Percentiles rank a stretch among this genome's conserved stretches.
Conservation (phyloP, 2,113 vertebrate genomes). For the Platycercus adscitus region DNA sequence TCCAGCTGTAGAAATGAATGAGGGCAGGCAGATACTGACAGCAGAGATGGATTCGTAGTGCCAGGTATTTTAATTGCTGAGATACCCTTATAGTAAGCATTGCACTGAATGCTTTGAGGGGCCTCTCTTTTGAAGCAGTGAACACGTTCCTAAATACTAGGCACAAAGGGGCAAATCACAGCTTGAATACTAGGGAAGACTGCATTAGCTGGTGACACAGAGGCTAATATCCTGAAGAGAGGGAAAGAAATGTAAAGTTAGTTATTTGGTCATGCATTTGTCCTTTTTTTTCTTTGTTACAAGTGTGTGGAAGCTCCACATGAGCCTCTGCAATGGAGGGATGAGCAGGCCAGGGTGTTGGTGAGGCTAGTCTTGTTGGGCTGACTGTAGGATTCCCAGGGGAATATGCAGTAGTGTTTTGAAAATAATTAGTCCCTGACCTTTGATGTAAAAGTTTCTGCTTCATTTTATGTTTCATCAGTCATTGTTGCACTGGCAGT, state of each 20-base stretch:
- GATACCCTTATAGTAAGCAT: background rate
- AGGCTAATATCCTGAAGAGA: background rate
- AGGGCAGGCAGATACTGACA: background rate
- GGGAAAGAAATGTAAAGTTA: background rate
- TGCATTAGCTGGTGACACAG: background rate
- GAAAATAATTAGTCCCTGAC: background rate
- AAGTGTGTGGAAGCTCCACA: background rate
- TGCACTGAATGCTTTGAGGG: background rate
- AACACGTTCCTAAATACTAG: background rate
- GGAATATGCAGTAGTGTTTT: background rate
- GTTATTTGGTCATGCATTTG: background rate
- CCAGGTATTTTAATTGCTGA: conserved; percentile 19
- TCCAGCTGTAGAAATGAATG: conserved; percentile 28
- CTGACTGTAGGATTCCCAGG: background rate
- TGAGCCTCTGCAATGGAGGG: background rate
- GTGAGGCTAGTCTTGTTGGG: background rate
- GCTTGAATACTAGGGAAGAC: background rate
- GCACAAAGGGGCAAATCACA: background rate
- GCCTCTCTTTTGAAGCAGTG: background rate
- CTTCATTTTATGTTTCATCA: background rate
- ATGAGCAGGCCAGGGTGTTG: background rate
- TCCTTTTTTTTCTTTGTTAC: background rate
- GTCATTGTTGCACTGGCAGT: background rate
- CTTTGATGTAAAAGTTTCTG: background rate
- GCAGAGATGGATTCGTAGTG: background rate